These are phyloP conservation scores for Chaenogobius annularis DNA, from an alignment of 2,113 vertebrate genomes.

Conservation along the genomic window DNA sequence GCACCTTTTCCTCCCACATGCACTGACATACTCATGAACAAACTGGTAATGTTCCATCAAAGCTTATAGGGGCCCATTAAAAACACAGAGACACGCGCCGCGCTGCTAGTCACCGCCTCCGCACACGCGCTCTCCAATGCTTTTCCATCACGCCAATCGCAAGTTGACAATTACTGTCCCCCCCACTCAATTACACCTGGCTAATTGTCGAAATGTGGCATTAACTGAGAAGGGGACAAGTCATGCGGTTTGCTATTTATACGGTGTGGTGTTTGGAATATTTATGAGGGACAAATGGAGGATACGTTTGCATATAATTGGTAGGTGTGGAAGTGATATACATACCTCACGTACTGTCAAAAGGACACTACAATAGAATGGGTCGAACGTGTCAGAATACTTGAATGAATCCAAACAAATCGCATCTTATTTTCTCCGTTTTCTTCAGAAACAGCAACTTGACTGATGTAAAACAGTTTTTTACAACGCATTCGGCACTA, in stretches of 20 bases:
- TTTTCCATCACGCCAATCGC: conserved; percentile 61
- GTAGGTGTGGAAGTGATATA: background rate
- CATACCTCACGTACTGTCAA: background rate
- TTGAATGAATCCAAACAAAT: too few species aligned
- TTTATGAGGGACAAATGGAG: conserved; percentile 4
- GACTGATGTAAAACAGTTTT: too few species aligned
- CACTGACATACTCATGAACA: conserved; percentile 67
- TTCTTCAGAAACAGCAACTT: too few species aligned
- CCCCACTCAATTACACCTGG: conserved; percentile 67
- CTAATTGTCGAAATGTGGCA: conserved; percentile 67
- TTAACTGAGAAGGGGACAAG: conserved; percentile 36
- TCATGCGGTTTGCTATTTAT: conserved; percentile 2
- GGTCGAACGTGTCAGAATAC: background rate
- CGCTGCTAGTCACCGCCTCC: conserved; percentile 45
- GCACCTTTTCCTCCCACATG: conserved; percentile 72
- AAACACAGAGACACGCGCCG: conserved; percentile 40
- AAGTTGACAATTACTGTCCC: conserved; percentile 49
- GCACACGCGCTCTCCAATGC: conserved; percentile 50
- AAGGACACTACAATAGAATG: background rate
- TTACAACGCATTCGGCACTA: too few species aligned
- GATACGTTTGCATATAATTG: conserved; percentile 39
- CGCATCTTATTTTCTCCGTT: too few species aligned
- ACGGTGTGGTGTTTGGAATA: background rate
- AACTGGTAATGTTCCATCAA: conserved; percentile 71
- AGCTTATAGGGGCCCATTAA: conserved; percentile 67